These are phyloP conservation scores for Trinectes maculatus DNA, from an alignment of 2,113 vertebrate genomes.

Conservation along the genomic window DNA sequence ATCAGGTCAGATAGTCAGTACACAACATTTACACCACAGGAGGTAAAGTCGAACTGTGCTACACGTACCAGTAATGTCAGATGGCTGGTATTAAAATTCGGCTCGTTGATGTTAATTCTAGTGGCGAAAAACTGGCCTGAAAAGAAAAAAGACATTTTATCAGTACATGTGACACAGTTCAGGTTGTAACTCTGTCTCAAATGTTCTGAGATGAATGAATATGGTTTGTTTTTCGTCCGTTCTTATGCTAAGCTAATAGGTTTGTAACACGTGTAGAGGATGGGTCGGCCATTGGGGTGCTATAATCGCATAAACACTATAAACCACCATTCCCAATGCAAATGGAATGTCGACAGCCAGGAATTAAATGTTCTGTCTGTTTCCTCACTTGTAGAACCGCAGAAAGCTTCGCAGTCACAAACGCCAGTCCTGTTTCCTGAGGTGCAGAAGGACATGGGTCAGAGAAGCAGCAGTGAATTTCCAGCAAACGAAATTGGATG, in stretches of 20 bases:
- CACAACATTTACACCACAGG: not conserved
- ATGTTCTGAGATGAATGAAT: no score
- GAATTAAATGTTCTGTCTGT: not conserved
- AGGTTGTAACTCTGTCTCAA: no score
- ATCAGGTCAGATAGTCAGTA: conserved; percentile 11
- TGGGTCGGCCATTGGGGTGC: not conserved
- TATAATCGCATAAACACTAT: not conserved
- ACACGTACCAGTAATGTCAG: conserved; percentile 40
- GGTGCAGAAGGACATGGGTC: conserved; percentile 8
- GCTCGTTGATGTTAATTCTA: conserved; percentile 17
- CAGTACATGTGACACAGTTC: no score
- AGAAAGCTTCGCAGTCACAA: conserved; percentile 61
- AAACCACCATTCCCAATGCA: no score
- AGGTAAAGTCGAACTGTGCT: not conserved
- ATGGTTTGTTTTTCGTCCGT: no score
- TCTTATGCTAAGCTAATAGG: no score
- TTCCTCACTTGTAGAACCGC: conserved; percentile 49
- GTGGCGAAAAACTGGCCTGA: conserved; percentile 58
- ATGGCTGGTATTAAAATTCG: fast-evolving
- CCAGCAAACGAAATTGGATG: not conserved
- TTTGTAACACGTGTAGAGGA: not conserved
- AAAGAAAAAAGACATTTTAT: conserved; percentile 11
- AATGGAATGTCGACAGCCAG: not conserved
- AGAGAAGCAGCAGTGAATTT: no score
- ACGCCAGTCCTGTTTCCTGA: conserved; percentile 21